Base-by-base conservation (phyloP, 2,888 invertebrate species). In the Amphipyra tragopoginis region DNA sequence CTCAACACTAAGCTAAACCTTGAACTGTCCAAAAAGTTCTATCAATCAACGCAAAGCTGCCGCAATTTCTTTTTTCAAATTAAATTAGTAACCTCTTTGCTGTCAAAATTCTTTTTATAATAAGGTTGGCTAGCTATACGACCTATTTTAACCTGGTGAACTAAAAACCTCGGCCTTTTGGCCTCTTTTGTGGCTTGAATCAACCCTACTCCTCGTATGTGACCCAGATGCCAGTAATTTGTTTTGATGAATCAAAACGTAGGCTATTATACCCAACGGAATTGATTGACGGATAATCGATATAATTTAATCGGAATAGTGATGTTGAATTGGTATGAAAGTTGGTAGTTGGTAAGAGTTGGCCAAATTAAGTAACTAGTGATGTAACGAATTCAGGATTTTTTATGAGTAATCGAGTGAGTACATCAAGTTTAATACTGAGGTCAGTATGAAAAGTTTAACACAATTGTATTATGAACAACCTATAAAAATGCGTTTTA, bases 181-280 rank as follows among this genome's bases (percentile, higher is more conserved):
- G 49, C 42, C 33, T 14, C 44, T 53, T 45, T 59, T 58, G 52
- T 57, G 40, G 43, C 55, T 60, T 52, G 42, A 67, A 55, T 62
- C 58, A 63, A 48, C 59, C 65, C 68, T 65, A 58, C 54, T 69
- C 38, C 55, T 49, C 34, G 50, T 64, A 21, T 61, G 56, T 84
- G 83, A 83, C 80, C 83, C 66, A 83, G 68, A 74, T 84, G 70
- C 62, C 43, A 44, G 54, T 59, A 77, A 74, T 78, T 78, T 81
- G 74, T 83, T 84, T 83, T 84, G 85, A 83, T 71, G 73, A 83
- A 83, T 81, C 79, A 75, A 79, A 72, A 51, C 48, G 62, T 57
- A 65, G 54, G 50, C 64, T 65, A 67, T 72, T 70, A 69, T 67
- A 54, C 54, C 14, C 61, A 64, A 56, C 50, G n/a, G 43, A 60